phyloP scores from a whole-genome alignment of 23 tunicate genomes.

The Halocynthia roretzi region DNA sequence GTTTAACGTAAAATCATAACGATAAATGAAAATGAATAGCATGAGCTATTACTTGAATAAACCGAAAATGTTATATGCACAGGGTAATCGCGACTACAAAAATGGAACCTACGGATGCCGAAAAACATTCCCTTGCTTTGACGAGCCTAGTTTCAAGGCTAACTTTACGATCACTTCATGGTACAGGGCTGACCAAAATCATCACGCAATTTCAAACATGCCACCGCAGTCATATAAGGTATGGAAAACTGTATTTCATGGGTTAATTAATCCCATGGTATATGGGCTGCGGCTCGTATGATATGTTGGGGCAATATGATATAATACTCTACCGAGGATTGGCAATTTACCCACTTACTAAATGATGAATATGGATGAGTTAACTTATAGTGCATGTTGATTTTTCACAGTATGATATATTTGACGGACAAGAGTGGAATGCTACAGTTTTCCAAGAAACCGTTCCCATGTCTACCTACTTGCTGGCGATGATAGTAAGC shows the following conservation, averaged over 20 bases:
- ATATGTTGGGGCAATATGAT: too few species aligned
- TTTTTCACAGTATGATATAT: background rate
- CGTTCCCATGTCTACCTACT: slow-evolving; percentile 47
- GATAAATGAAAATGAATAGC: too few species aligned
- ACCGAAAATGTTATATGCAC: background rate
- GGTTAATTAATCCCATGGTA: too few species aligned
- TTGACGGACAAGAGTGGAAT: slow-evolving; percentile 29
- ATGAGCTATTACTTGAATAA: too few species aligned
- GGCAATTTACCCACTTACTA: too few species aligned
- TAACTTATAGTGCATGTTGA: too few species aligned
- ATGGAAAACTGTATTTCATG: too few species aligned
- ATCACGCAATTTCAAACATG: slow-evolving; percentile 75
- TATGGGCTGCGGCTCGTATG: too few species aligned
- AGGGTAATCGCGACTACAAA: slow-evolving; percentile 88
- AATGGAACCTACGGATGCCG: slow-evolving; percentile 94
- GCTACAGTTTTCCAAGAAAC: slow-evolving; percentile 40
- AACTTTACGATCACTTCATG: slow-evolving; percentile 55
- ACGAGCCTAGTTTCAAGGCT: slow-evolving; percentile 78
- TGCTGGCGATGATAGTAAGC: slow-evolving; percentile 66
- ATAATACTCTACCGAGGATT: too few species aligned
- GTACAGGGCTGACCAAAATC: slow-evolving; percentile 29
- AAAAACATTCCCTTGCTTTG: slow-evolving; percentile 90
- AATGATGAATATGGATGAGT: too few species aligned
- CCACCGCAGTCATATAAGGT: slow-evolving; percentile 7
- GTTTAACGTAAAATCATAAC: too few species aligned